These are phyloP conservation scores for Cryptophagus acutangulus DNA, from an alignment of 2,888 invertebrate species.

Conservation along the genomic window DNA sequence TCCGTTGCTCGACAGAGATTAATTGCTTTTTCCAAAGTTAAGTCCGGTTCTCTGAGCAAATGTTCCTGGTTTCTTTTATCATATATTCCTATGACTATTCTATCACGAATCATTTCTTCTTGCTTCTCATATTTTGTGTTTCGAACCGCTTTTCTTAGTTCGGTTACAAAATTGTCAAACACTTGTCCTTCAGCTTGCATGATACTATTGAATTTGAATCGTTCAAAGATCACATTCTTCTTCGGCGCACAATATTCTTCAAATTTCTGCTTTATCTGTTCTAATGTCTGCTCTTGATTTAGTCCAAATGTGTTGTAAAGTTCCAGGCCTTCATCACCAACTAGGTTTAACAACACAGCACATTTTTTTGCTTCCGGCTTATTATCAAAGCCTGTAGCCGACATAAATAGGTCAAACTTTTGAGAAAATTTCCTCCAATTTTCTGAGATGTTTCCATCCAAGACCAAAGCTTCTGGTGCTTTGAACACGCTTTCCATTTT, in stretches of 20 bases:
- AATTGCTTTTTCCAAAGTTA: conserved; percentile 8
- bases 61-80: conserved; percentile 15
- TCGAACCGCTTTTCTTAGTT: background rate
- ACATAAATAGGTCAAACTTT: too few species aligned
- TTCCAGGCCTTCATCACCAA: too few species aligned
- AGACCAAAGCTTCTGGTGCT: too few species aligned
- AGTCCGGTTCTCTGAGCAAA: background rate
- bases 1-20: background rate
- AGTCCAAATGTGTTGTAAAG: too few species aligned
- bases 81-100: background rate
- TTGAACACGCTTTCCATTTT: too few species aligned
- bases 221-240: background rate
- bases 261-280: conserved; percentile 2
- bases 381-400: too few species aligned
- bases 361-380: too few species aligned
- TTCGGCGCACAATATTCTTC: conserved; percentile 1
- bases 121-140: background rate
- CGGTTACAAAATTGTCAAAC: background rate
- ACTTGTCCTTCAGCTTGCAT: background rate
- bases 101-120: background rate
- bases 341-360: too few species aligned
- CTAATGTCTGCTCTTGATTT: too few species aligned
- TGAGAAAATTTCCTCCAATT: too few species aligned
- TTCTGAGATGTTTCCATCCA: too few species aligned
- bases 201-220: background rate